Conservation (phyloP, 2,888 invertebrate species). For the Orthonychiurus folsomi region DNA sequence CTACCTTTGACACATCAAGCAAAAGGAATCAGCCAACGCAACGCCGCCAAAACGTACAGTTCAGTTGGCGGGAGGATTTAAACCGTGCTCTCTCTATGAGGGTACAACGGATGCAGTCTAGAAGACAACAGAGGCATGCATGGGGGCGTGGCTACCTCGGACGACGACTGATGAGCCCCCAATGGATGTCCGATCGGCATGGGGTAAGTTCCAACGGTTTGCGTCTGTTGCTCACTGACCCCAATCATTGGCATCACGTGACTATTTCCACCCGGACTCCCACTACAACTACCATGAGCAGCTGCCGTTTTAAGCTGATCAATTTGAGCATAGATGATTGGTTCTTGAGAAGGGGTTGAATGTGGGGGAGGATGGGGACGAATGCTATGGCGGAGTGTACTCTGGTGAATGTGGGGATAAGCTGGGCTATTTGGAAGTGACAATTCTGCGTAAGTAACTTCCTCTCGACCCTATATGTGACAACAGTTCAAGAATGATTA, state of each 20-base stretch:
- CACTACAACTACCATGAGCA: conserved; percentile 7
- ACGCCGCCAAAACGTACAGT: neutral
- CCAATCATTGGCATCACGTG: conserved; percentile 16
- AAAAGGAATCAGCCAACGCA: neutral
- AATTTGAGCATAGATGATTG: conserved; percentile 52
- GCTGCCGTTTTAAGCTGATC: conserved; percentile 44
- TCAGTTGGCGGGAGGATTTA: conserved; percentile 18
- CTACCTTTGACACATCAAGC: neutral
- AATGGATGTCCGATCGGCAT: conserved; percentile 43
- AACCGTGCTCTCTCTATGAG: conserved; percentile 41
- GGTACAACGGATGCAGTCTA: conserved; percentile 25
- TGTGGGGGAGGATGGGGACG: conserved; percentile 39
- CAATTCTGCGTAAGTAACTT: conserved; percentile 53
- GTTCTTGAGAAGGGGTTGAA: conserved; percentile 42
- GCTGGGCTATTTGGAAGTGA: conserved; percentile 45
- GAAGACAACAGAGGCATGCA: conserved; percentile 15
- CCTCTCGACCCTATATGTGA: conserved; percentile 43
- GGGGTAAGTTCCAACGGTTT: conserved; percentile 40
- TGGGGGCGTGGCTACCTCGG: conserved; percentile 31
- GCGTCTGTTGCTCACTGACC: conserved; percentile 39
- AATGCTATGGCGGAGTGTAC: conserved; percentile 33
- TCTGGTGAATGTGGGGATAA: conserved; percentile 31
- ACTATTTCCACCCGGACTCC: conserved; percentile 15
- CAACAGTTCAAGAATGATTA: neutral
- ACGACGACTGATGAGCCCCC: conserved; percentile 44